phyloP scores from a whole-genome alignment of 2,113 vertebrate genomes.

The Cryptoleucopteryx plumbea region DNA sequence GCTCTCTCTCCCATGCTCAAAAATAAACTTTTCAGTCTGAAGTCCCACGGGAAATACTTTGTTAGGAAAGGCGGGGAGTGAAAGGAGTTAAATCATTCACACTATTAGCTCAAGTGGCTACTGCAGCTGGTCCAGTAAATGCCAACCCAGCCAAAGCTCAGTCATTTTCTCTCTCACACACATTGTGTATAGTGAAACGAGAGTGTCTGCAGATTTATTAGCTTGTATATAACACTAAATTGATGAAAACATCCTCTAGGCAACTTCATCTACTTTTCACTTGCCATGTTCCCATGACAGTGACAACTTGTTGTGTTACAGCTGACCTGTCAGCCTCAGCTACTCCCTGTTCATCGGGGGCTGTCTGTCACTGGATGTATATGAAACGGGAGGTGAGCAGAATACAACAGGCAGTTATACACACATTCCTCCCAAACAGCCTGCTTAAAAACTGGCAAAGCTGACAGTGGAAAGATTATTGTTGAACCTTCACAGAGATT shows the following conservation, averaged over 20 bases:
- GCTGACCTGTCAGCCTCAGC: slow-evolving; percentile 65
- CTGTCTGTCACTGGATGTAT: slow-evolving; percentile 42
- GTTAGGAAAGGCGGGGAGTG: background rate
- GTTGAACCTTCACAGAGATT: background rate
- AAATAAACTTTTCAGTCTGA: slow-evolving; percentile 21
- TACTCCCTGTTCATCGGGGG: slow-evolving; percentile 42
- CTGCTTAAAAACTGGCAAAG: slow-evolving; percentile 8
- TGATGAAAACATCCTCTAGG: slow-evolving; percentile 68
- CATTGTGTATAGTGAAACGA: background rate
- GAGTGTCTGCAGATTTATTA: slow-evolving; percentile 62
- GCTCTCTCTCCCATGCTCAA: background rate
- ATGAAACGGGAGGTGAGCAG: slow-evolving; percentile 26
- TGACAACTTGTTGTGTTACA: slow-evolving; percentile 69
- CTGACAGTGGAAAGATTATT: slow-evolving; percentile 34
- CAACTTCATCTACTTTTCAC: slow-evolving; percentile 65
- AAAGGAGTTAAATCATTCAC: slow-evolving; percentile 47
- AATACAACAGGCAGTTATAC: slow-evolving; percentile 16
- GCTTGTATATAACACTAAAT: slow-evolving; percentile 63
- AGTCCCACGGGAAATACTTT: background rate
- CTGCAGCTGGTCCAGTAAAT: slow-evolving; percentile 48
- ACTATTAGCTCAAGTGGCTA: slow-evolving; percentile 33
- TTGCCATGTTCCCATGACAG: slow-evolving; percentile 65
- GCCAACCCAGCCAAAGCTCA: slow-evolving; percentile 28
- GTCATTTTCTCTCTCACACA: slow-evolving; percentile 37
- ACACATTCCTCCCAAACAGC: background rate